These are phyloP conservation scores for Thumatha senex DNA, from an alignment of 2,888 invertebrate species.

Conservation along the genomic window DNA sequence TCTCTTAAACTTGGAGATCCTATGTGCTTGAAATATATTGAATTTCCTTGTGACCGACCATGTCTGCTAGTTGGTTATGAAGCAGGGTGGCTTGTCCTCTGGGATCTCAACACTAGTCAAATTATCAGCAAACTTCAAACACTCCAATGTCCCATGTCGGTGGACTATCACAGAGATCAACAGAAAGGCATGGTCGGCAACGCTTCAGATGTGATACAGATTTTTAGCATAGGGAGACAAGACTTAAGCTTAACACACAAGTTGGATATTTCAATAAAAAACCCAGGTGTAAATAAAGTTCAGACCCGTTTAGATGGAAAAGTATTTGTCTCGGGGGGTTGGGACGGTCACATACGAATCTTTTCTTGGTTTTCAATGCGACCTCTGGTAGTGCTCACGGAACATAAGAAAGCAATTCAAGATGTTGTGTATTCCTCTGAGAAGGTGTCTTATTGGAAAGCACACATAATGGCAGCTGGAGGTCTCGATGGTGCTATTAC, in stretches of 20 bases:
- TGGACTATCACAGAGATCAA: slow-evolving; percentile 87
- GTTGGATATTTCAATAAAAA: slow-evolving; percentile 86
- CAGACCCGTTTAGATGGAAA: slow-evolving; percentile 87
- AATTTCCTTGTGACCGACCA: slow-evolving; percentile 74
- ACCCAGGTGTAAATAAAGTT: slow-evolving; percentile 88
- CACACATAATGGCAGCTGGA: slow-evolving; percentile 90
- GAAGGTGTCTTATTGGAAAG: slow-evolving; percentile 86
- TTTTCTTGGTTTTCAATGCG: slow-evolving; percentile 91
- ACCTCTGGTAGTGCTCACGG: slow-evolving; percentile 88
- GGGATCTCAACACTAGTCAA: slow-evolving; percentile 86
- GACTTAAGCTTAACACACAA: slow-evolving; percentile 82
- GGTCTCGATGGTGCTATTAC: slow-evolving; percentile 90
- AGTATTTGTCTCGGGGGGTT: slow-evolving; percentile 89
- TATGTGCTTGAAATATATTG: slow-evolving; percentile 84
- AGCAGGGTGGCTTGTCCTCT: slow-evolving; percentile 87
- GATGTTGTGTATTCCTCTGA: slow-evolving; percentile 88
- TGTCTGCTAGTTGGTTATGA: slow-evolving; percentile 89
- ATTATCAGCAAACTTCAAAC: slow-evolving; percentile 82
- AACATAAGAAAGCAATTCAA: slow-evolving; percentile 88
- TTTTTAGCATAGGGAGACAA: slow-evolving; percentile 82
- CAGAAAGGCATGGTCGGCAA: slow-evolving; percentile 88
- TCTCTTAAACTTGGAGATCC: slow-evolving; percentile 83
- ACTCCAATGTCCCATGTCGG: slow-evolving; percentile 86
- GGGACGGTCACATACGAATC: slow-evolving; percentile 89
- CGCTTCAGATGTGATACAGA: slow-evolving; percentile 84